Base-by-base conservation (phyloP, 2,113 vertebrate genomes). In the Embiotoca jacksoni region DNA sequence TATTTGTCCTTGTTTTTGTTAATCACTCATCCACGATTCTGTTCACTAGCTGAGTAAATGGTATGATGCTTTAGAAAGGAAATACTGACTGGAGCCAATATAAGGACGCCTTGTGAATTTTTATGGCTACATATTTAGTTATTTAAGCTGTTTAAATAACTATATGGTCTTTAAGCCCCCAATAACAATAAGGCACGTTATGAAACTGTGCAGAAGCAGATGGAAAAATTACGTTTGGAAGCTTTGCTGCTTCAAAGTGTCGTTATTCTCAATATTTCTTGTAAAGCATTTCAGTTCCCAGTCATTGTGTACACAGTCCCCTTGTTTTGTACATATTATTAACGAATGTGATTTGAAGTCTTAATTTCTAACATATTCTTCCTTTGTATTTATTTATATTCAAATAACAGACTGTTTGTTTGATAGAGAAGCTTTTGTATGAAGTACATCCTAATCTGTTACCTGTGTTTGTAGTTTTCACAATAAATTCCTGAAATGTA, bases 331-430 rank as follows among this genome's bases (percentile, higher is more conserved):
- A 87, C 6, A 80, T 81, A 65, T 39, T 68, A 37, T 53, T 57
- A 50, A 46, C 67, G 30, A 72, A 67, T 86, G 72, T 83, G 61
- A 80, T 86, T 80, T 76, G 50, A 73, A 76, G 50, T 81, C 67
- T 62, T 58, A 7, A 83, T 74, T 88, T 81, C 71, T 85, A 92
- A 90, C 62, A 63, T 7, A 33, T 64, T 80, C 74, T 54, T 69
- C 16, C 55, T 85, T 80, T 90, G 31, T 91, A 90, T 89, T 87
- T 91, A 91, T 91, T 90, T 88, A 88, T 93, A 75, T 78, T 66
- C 83, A 49, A 6, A 33, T 67, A n/a, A 23, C 84, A 70, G 73
- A 76, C 58, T 77, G 58, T 56, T 10, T 74, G 73, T 73, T 65
- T 65, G 46, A 39, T 68, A 78, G 41, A 59, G 57, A 39, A 53